phyloP scores from a whole-genome alignment of 2,113 vertebrate species.

The Cryptomyrus ogoouensis region DNA sequence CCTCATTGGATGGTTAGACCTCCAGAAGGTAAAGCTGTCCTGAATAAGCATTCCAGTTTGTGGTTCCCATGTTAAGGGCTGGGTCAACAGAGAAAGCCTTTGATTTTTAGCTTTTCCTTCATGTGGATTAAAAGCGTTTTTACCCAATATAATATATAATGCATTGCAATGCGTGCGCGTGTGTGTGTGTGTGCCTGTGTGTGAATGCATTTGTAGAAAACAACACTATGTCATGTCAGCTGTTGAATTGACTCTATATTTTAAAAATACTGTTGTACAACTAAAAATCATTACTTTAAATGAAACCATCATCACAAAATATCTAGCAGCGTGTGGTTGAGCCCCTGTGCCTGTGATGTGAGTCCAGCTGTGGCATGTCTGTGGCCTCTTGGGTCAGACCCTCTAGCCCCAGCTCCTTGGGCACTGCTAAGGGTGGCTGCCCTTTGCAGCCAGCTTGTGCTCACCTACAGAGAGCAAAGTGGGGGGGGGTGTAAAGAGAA shows the following conservation, averaged over 20 bases:
- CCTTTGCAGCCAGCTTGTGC: too few species aligned
- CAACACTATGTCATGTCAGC: neutral
- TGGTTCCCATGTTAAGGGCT: neutral
- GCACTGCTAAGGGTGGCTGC: too few species aligned
- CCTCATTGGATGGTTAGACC: neutral
- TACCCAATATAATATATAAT: neutral
- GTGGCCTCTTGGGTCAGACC: too few species aligned
- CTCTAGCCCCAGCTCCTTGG: too few species aligned
- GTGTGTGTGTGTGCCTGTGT: neutral
- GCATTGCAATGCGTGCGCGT: neutral
- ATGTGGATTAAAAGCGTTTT: neutral
- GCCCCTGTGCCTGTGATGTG: too few species aligned
- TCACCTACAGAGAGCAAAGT: too few species aligned
- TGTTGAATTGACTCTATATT: neutral
- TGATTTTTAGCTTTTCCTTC: neutral
- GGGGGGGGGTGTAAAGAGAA: too few species aligned
- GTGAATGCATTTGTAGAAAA: neutral
- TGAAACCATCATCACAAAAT: too few species aligned
- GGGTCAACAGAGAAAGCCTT: neutral
- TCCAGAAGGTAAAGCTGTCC: neutral
- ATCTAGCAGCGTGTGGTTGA: too few species aligned
- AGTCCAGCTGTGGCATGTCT: too few species aligned
- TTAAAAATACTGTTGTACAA: neutral
- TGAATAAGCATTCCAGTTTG: slow-evolving; percentile 4
- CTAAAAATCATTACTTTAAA: neutral